These are phyloP conservation scores for Poecilia velifera DNA, from an alignment of 2,797 vertebrate genomes.

Conservation along the genomic window DNA sequence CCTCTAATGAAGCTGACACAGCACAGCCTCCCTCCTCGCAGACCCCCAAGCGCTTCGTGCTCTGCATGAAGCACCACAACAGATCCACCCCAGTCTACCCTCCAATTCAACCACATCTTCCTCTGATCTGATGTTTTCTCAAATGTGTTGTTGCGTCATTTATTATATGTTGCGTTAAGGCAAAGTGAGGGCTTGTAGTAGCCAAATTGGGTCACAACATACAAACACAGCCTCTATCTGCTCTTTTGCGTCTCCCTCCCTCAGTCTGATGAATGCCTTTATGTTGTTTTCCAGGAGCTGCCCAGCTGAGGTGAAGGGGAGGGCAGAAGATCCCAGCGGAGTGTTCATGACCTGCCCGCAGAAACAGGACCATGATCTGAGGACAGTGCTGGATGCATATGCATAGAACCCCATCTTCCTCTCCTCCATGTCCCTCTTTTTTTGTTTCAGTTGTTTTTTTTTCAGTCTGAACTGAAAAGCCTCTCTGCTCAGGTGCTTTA, in stretches of 20 bases:
- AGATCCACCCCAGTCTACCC: slow-evolving; percentile 19
- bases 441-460: slow-evolving; percentile 7
- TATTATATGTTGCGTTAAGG: slow-evolving; percentile 45
- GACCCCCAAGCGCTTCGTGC: slow-evolving; percentile 66
- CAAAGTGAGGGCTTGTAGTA: slow-evolving; percentile 47
- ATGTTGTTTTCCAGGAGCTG: slow-evolving; percentile 71
- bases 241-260: slow-evolving; percentile 18
- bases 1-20: slow-evolving; percentile 85
- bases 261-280: slow-evolving; percentile 48
- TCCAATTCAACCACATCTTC: slow-evolving; percentile 52
- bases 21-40: slow-evolving; percentile 72
- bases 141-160: slow-evolving; percentile 57
- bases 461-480: slow-evolving; percentile 35
- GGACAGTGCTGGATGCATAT: slow-evolving; percentile 44
- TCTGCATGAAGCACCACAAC: slow-evolving; percentile 46
- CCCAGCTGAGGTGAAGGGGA: slow-evolving; percentile 72
- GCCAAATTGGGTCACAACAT: slow-evolving; percentile 61
- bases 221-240: slow-evolving; percentile 30
- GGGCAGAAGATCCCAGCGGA: slow-evolving; percentile 69
- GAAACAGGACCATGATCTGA: slow-evolving; percentile 81
- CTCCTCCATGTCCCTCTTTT: slow-evolving; percentile 58
- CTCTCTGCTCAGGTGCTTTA: slow-evolving; percentile 50
- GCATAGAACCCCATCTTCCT: slow-evolving; percentile 62
- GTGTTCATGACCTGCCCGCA: slow-evolving; percentile 64
- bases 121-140: slow-evolving; percentile 51